Conservation (phyloP, 1,140 invertebrate species). For the Cotesia glomerata region DNA sequence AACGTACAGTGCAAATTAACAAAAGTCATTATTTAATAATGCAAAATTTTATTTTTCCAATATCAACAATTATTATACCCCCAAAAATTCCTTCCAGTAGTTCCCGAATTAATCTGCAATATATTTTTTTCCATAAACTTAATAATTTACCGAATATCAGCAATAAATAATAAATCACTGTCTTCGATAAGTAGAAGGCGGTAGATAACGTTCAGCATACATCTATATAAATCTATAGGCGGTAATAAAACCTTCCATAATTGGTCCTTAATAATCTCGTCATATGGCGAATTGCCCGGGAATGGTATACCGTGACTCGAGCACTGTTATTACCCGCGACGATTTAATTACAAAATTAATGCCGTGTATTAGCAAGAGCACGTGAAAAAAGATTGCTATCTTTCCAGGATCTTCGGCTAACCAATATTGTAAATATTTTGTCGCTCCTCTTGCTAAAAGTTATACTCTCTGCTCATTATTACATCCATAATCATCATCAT, state of each 20-base stretch:
- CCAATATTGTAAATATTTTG: background rate
- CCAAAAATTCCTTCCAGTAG: no score
- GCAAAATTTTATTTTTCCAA: no score
- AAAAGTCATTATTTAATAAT: no score
- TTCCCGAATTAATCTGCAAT: no score
- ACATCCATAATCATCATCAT: no score
- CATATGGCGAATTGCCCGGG: constrained; percentile 53
- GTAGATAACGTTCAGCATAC: constrained; percentile 27
- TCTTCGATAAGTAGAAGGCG: constrained; percentile 56
- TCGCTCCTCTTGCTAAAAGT: no score
- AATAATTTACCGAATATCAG: constrained; percentile 4
- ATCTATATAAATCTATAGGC: constrained; percentile 14
- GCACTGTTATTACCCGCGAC: constrained; percentile 58
- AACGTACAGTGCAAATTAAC: no score
- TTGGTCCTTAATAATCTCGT: constrained; percentile 62
- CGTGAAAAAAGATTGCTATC: background rate
- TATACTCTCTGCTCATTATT: no score
- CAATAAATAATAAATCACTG: constrained; percentile 50
- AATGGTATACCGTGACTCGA: constrained; percentile 36
- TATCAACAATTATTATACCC: no score
- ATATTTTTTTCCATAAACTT: background rate
- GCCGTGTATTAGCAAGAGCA: constrained; percentile 46
- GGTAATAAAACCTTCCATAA: constrained; percentile 52
- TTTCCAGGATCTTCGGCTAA: background rate
- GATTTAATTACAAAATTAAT: constrained; percentile 63